Conservation (phyloP, 2,113 vertebrate species). For the Ceyx cyanopectus region DNA sequence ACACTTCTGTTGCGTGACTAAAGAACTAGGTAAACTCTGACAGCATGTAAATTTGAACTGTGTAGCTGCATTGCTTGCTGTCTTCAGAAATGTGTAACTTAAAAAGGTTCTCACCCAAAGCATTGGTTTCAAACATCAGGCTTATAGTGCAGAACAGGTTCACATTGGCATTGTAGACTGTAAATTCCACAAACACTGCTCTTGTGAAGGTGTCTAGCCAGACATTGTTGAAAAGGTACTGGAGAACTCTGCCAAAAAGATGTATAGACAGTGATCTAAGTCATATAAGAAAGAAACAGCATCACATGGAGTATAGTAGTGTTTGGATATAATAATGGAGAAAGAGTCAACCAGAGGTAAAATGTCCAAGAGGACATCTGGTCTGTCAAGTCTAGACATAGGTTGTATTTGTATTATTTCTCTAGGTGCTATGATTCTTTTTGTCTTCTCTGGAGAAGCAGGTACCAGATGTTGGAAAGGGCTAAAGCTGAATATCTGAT, state of each 20-base stretch:
- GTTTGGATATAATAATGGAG: not conserved
- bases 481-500: not conserved
- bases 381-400: not conserved
- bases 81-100: not conserved
- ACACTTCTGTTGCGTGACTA: not conserved
- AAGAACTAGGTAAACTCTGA: not conserved
- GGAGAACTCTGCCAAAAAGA: conserved; percentile 80
- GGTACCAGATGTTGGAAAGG: not conserved
- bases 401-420: not conserved
- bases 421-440: not conserved
- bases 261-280: not conserved
- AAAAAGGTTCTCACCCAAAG: conserved; percentile 80
- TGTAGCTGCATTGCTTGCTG: not conserved
- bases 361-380: not conserved
- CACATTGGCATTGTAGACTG: conserved; percentile 94
- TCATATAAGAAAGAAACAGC: not conserved
- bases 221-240: conserved; percentile 85
- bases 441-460: not conserved
- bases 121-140: conserved; percentile 89
- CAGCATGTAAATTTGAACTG: not conserved
- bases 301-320: not conserved
- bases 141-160: conserved; percentile 93
- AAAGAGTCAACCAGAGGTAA: not conserved
- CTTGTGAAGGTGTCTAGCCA: conserved; percentile 92
- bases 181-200: conserved; percentile 93